Conservation (phyloP, 2,797 vertebrate species). For the Hypotaenidia okinawae region DNA sequence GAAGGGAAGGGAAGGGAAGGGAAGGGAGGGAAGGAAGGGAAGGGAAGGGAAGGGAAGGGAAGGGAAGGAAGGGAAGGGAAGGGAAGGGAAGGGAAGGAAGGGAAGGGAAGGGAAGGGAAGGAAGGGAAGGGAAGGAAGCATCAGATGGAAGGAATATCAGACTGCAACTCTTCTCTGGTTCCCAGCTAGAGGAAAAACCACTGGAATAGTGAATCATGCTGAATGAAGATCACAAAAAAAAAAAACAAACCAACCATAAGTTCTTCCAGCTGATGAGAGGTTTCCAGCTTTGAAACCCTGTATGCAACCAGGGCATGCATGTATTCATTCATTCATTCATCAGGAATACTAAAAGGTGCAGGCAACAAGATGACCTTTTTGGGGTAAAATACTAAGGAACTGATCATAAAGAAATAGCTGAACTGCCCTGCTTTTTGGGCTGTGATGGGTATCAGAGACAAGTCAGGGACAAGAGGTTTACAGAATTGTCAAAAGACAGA, state of each 20-base stretch:
- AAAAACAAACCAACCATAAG: neutral
- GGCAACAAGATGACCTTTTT: neutral
- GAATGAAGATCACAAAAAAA: neutral
- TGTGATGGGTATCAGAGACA: neutral
- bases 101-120: neutral
- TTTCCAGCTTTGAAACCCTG: neutral
- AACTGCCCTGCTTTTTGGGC: neutral
- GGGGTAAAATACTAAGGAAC: neutral
- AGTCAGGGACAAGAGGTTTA: neutral
- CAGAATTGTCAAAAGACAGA: neutral
- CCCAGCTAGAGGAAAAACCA: neutral
- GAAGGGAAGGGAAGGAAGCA: too few species aligned
- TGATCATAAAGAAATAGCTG: neutral
- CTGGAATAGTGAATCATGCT: neutral
- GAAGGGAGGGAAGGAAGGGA: neutral
- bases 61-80: neutral
- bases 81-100: too few species aligned
- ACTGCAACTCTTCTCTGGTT: neutral
- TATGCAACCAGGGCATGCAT: neutral
- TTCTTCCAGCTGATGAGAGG: neutral
- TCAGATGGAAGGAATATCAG: neutral
- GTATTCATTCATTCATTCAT: neutral
- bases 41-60: neutral
- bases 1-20: neutral
- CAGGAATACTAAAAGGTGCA: neutral